These are phyloP conservation scores for Lithophane socia DNA, from an alignment of 2,888 invertebrate genomes.

Conservation along the genomic window DNA sequence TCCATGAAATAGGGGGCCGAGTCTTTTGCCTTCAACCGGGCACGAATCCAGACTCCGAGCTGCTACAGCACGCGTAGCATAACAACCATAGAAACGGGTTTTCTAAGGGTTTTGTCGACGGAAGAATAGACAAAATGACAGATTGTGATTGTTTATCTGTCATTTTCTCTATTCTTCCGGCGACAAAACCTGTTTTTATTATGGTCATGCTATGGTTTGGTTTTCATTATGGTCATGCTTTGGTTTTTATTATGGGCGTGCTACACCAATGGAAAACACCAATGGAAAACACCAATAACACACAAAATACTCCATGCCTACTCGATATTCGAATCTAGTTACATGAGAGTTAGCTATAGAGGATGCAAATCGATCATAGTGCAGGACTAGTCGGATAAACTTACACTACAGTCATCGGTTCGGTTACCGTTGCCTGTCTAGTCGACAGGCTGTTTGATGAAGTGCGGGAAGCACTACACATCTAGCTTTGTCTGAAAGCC, in stretches of 20 bases:
- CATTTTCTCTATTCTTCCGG: no score
- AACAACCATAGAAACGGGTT: no score
- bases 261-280: no score
- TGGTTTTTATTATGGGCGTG: no score
- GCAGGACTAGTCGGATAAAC: constrained; percentile 33
- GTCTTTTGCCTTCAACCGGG: no score
- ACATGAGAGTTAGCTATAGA: background rate
- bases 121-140: no score
- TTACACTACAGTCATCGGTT: constrained; percentile 34
- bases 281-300: background rate
- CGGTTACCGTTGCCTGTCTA: constrained; percentile 20
- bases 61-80: background rate
- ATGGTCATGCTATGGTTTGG: no score
- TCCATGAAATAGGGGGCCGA: no score
- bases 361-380: constrained; percentile 49
- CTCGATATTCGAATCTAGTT: background rate
- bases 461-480: constrained; percentile 1
- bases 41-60: background rate
- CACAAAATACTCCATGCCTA: background rate
- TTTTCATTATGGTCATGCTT: no score
- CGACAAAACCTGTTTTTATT: no score
- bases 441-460: constrained; percentile 12
- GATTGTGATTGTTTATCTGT: no score
- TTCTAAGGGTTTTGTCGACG: no score
- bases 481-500: background rate